These are phyloP conservation scores for Drosophila pseudotakahashii DNA, from an alignment of 2,888 invertebrate species.

Conservation along the genomic window DNA sequence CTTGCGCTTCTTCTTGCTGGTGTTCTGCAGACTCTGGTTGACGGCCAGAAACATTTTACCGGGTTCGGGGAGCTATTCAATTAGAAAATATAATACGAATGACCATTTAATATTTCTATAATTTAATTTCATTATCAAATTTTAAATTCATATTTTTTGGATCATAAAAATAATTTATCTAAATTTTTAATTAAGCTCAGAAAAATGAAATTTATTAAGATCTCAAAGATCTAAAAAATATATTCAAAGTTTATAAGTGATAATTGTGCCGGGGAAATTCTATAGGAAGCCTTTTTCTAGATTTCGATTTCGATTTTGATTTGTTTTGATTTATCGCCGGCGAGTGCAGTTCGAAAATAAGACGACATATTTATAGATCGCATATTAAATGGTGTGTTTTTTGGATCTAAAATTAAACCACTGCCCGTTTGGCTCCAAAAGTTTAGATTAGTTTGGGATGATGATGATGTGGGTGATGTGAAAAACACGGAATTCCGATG, in stretches of 20 bases:
- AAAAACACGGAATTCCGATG: conserved; percentile 5
- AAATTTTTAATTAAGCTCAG: too few relatives aligned
- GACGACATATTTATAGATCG: conserved; percentile 41
- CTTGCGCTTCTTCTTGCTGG: conserved; percentile 48
- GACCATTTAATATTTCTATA: neutral
- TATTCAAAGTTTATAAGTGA: too few relatives aligned
- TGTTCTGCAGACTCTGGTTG: conserved; percentile 75
- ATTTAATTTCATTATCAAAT: neutral
- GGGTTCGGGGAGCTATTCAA: conserved; percentile 4
- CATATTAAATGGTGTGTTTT: neutral
- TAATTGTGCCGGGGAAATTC: neutral
- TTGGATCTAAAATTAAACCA: conserved; percentile 4
- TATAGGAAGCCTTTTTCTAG: neutral
- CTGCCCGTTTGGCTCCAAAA: neutral
- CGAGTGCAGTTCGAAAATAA: conserved; percentile 51
- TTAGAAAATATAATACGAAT: neutral
- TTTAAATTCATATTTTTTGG: too few relatives aligned
- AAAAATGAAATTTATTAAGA: too few relatives aligned
- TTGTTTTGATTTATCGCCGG: conserved; percentile 59
- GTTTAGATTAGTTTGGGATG: neutral
- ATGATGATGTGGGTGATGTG: neutral
- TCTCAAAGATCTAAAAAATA: neutral
- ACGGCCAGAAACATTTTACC: conserved; percentile 77
- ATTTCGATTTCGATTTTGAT: conserved; percentile 2
- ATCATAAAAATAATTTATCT: too few relatives aligned